Evolutionary conservation across 2,113 vertebrate genomes (phyloP).

Genomic region (Melanerpes aurifrons): DNA sequence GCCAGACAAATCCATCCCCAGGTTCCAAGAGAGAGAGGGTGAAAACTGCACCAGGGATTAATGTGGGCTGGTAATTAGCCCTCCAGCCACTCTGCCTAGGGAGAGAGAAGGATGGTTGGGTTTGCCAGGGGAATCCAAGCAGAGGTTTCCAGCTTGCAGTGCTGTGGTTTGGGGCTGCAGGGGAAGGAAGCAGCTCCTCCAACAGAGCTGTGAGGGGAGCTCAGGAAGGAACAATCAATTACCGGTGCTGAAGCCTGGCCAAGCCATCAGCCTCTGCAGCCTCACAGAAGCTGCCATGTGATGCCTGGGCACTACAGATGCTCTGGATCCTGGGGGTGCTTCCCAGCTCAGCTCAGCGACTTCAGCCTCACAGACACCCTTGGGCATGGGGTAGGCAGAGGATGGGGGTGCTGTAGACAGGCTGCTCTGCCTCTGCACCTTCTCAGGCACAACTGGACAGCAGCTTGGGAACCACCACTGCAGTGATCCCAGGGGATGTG

Average conservation of each 20-base stretch:
- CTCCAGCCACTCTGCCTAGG: background rate
- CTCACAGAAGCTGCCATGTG: background rate
- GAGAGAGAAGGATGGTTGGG: background rate
- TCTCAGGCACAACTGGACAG: background rate
- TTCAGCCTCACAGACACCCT: background rate
- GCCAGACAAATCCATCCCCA: background rate
- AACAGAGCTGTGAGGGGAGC: background rate
- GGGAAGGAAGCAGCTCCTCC: constrained; percentile 21
- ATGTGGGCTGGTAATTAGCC: background rate
- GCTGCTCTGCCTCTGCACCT: rapidly evolving
- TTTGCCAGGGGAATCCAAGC: background rate
- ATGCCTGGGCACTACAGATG: constrained; percentile 14
- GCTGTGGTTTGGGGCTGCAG: background rate
- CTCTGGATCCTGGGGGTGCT: background rate
- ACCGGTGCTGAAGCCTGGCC: constrained; percentile 9
- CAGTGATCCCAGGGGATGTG: background rate
- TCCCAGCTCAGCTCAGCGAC: background rate
- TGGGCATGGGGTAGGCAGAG: rapidly evolving
- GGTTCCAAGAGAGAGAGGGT: background rate
- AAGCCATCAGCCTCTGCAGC: constrained; percentile 26
- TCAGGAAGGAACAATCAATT: constrained; percentile 47
- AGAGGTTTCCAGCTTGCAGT: background rate
- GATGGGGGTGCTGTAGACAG: background rate
- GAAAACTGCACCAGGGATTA: background rate
- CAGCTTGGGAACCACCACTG: background rate